Percentiles rank a stretch among this genome's conserved stretches.
Conservation (phyloP, 2,888 invertebrate species). For the Nephrotoma flavescens region DNA sequence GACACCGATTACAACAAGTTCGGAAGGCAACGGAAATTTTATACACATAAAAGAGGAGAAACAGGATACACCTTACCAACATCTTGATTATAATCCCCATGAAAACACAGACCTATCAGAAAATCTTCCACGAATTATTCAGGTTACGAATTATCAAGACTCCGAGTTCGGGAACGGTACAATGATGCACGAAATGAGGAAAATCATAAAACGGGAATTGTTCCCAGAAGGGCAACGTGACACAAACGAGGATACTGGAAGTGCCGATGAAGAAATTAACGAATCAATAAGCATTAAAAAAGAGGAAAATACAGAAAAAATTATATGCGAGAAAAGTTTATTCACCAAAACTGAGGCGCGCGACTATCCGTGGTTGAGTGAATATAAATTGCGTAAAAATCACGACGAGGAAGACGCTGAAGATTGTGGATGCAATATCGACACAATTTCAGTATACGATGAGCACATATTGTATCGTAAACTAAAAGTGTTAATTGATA, state of each 20-base stretch:
- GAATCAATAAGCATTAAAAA: not conserved
- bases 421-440: slow-evolving; percentile 15
- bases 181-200: not conserved
- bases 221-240: not conserved
- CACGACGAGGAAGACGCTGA: slow-evolving; percentile 8
- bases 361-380: slow-evolving; percentile 33
- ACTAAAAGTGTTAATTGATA: slow-evolving; percentile 20
- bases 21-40: not conserved
- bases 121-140: slow-evolving; percentile 24
- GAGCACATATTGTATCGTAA: slow-evolving; percentile 24
- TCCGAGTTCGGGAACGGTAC: slow-evolving; percentile 13
- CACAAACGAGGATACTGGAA: slow-evolving; percentile 15
- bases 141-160: slow-evolving; percentile 28
- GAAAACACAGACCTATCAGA: not conserved
- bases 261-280: not conserved
- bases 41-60: not conserved
- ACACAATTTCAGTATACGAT: slow-evolving; percentile 25
- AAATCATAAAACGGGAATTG: not conserved
- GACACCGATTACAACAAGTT: not conserved
- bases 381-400: slow-evolving; percentile 6
- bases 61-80: not conserved
- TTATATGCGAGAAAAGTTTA: slow-evolving; percentile 25
- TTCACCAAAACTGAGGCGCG: slow-evolving; percentile 27
- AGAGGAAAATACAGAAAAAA: slow-evolving; percentile 13
- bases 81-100: not conserved